Percentiles rank a stretch among this genome's conserved stretches.
Conservation (phyloP, 2,888 invertebrate genomes). For the Spisula subtruncata region DNA sequence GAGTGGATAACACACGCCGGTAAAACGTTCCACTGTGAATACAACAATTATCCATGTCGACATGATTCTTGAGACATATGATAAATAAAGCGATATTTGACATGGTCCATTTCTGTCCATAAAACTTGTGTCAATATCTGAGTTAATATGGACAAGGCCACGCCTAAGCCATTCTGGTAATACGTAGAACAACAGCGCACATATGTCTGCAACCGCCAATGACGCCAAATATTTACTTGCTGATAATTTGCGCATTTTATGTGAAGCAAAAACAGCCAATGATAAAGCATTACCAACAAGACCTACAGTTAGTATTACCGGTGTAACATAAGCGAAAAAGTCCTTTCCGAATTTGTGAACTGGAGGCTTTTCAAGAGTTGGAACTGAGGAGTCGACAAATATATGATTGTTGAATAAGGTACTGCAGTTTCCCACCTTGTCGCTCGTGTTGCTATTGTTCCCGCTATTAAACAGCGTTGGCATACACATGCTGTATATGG, state of each 20-base stretch:
- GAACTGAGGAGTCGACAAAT: not conserved
- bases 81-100: conserved; percentile 92
- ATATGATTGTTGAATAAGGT: not conserved
- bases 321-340: conserved; percentile 91
- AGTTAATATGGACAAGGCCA: conserved; percentile 74
- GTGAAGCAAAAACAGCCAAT: conserved; percentile 92
- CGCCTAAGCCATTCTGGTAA: conserved; percentile 85
- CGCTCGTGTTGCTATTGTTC: not conserved
- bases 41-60: conserved; percentile 86
- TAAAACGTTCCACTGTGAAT: conserved; percentile 85
- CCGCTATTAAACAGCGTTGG: not conserved
- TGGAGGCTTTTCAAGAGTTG: conserved; percentile 28
- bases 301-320: conserved; percentile 92
- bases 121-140: conserved; percentile 57
- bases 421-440: not conserved
- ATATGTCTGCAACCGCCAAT: conserved; percentile 93
- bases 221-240: conserved; percentile 94
- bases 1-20: conserved; percentile 86
- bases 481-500: not conserved
- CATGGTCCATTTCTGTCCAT: conserved; percentile 85
- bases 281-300: conserved; percentile 93
- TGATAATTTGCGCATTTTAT: conserved; percentile 90
- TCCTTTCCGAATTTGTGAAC: conserved; percentile 55
- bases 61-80: conserved; percentile 87
- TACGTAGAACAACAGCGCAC: conserved; percentile 90